phyloP scores from a whole-genome alignment of 2,888 invertebrate species.

The Branchellion lobata region DNA sequence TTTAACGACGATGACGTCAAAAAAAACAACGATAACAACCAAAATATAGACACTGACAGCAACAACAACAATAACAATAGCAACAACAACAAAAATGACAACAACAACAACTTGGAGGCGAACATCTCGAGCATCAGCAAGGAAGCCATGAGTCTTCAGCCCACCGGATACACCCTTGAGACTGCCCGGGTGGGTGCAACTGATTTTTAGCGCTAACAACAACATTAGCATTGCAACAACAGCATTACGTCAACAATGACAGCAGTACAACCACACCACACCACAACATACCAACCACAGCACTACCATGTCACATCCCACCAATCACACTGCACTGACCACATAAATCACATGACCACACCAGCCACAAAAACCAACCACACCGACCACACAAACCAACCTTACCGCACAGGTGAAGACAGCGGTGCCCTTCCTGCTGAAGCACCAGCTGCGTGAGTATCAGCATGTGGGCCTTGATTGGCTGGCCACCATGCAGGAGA shows the following conservation, averaged over 20 bases:
- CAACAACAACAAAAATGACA: constrained; percentile 15
- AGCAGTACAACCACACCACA: too few relatives aligned
- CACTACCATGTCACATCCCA: too few relatives aligned
- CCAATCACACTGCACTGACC: neutral
- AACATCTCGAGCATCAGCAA: constrained; percentile 87
- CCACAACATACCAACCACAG: too few relatives aligned
- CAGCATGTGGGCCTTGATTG: constrained; percentile 98
- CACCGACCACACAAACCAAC: too few relatives aligned
- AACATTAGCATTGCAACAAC: too few relatives aligned
- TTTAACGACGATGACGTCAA: too few relatives aligned
- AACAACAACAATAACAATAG: constrained; percentile 1
- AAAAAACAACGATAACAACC: constrained; percentile 7
- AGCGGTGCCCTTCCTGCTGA: constrained; percentile 86
- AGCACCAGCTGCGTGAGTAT: constrained; percentile 87
- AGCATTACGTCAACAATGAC: too few relatives aligned
- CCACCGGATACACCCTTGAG: constrained; percentile 92
- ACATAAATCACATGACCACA: neutral
- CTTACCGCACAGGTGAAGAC: constrained; percentile 65
- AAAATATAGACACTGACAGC: constrained; percentile 17
- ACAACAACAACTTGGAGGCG: constrained; percentile 30
- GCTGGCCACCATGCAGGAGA: constrained; percentile 77
- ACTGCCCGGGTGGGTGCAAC: constrained; percentile 75
- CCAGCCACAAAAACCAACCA: neutral
- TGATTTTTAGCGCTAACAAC: neutral
- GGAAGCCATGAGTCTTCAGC: constrained; percentile 91